Evolutionary conservation across 2,888 invertebrate species (phyloP).

Genomic region (Fissipunctia ypsillon): DNA sequence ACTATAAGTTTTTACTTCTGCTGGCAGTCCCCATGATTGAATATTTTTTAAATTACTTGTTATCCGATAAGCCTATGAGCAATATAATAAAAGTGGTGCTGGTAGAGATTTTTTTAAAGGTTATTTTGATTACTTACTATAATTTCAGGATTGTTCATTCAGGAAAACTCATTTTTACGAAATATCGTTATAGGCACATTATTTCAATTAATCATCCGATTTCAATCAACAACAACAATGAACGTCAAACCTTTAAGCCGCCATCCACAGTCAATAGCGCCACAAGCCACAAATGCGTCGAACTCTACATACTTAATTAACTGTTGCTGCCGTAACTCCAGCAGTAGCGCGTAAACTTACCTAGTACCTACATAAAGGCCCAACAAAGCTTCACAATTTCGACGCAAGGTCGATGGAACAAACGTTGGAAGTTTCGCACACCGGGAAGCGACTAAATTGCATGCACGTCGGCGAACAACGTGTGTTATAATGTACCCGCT

Average conservation of each 20-base stretch:
- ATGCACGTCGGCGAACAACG: conserved; percentile 31
- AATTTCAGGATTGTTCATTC: neutral
- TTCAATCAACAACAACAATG: conserved; percentile 24
- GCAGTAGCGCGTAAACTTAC: conserved; percentile 1
- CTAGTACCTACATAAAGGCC: conserved; percentile 1
- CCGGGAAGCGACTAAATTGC: conserved; percentile 56
- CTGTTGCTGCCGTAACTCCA: conserved; percentile 26
- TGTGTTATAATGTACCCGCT: conserved; percentile 44
- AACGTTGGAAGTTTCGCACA: conserved; percentile 45
- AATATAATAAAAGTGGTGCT: neutral
- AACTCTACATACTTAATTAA: conserved; percentile 50
- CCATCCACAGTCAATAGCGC: conserved; percentile 8
- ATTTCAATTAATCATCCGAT: neutral
- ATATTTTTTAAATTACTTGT: neutral
- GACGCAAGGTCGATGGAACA: conserved; percentile 43
- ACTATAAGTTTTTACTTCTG: too few relatives aligned
- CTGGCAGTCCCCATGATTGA: too few relatives aligned
- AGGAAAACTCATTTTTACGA: neutral
- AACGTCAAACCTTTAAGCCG: conserved; percentile 22
- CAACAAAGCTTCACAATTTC: conserved; percentile 41
- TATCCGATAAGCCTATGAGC: neutral
- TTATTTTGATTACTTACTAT: neutral
- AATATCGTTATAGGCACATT: neutral
- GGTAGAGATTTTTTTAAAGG: neutral
- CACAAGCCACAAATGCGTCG: conserved; percentile 4